Percentiles rank a stretch among this genome's conserved stretches.
These are phyloP conservation scores for Vicugna pacos DNA, from an alignment of 2,113 vertebrate genomes.

Conservation along the genomic window DNA sequence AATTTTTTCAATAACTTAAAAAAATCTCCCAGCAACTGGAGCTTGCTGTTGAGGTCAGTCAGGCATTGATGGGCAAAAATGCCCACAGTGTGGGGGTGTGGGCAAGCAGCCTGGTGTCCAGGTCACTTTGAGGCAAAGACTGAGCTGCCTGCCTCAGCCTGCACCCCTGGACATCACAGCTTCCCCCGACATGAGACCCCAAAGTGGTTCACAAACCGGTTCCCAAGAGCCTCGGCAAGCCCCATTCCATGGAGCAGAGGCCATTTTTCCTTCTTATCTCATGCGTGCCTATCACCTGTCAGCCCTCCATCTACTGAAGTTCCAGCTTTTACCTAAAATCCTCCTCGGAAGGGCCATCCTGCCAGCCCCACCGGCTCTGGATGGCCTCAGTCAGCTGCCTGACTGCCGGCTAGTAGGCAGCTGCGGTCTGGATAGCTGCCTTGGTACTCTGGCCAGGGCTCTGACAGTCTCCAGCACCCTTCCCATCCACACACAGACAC, in stretches of 20 bases:
- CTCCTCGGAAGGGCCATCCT: neutral
- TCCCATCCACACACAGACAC: neutral
- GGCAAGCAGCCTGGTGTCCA: neutral
- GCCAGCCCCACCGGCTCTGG: neutral
- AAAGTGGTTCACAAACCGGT: neutral
- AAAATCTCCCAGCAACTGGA: neutral
- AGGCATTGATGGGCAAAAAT: conserved; percentile 51
- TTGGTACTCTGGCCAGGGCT: neutral
- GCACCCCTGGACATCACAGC: too few relatives aligned
- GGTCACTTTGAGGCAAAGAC: neutral
- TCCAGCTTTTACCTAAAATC: neutral
- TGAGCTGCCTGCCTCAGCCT: neutral
- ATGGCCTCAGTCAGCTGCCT: neutral
- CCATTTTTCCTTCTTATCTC: neutral
- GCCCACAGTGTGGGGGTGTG: neutral
- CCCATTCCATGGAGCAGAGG: neutral
- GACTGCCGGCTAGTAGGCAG: neutral
- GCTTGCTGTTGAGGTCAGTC: neutral
- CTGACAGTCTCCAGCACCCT: neutral
- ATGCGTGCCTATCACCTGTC: neutral
- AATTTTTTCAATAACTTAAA: conserved; percentile 49
- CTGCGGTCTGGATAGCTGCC: neutral
- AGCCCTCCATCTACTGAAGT: neutral
- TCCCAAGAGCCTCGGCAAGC: neutral
- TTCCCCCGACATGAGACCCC: neutral